Evolutionary conservation across 2,888 invertebrate species (phyloP).

Genomic region (Leptopterna dolabrata): DNA sequence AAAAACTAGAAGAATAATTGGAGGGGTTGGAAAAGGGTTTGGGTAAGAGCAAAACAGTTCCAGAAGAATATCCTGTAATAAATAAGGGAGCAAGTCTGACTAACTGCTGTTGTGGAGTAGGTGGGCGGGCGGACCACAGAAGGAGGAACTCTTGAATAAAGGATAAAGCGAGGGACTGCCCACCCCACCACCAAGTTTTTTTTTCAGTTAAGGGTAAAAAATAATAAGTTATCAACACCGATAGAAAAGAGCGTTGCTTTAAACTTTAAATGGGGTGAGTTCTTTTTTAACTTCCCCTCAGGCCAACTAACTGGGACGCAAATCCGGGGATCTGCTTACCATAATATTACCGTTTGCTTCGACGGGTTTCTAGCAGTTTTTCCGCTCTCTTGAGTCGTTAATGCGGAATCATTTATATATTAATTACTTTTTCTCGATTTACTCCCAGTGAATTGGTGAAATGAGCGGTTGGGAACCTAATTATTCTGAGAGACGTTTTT

Average conservation of each 20-base stretch:
- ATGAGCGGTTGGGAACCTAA: not conserved
- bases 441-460: not conserved
- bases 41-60: constrained; percentile 41
- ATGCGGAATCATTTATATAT: constrained; percentile 33
- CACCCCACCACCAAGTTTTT: not conserved
- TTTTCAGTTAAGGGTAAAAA: constrained; percentile 56
- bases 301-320: constrained; percentile 38
- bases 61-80: constrained; percentile 49
- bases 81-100: constrained; percentile 52
- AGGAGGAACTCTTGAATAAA: constrained; percentile 17
- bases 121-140: constrained; percentile 20
- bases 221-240: constrained; percentile 58
- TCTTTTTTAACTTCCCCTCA: constrained; percentile 5
- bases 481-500: not conserved
- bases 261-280: constrained; percentile 56
- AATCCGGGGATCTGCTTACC: constrained; percentile 38
- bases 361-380: not conserved
- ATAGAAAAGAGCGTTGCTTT: constrained; percentile 50
- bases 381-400: not conserved
- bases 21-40: constrained; percentile 35
- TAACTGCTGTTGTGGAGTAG: constrained; percentile 51
- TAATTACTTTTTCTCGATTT: not conserved
- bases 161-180: constrained; percentile 26
- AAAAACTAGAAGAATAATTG: constrained; percentile 43
- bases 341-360: constrained; percentile 44